Conservation (phyloP, 2,113 vertebrate species). For the Petrocephalus zakoni region DNA sequence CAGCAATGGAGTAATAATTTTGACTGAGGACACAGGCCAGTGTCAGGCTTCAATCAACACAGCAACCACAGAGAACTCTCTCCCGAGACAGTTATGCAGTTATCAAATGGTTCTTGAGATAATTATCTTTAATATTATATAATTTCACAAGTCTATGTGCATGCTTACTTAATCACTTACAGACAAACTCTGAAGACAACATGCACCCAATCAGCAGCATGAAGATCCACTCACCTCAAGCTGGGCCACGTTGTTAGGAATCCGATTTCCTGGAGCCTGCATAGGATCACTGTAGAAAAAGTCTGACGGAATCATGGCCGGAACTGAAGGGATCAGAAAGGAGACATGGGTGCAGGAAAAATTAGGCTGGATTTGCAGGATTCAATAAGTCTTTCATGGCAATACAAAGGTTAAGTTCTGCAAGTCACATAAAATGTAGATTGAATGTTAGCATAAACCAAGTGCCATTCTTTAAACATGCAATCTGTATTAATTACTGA, state of each 20-base stretch:
- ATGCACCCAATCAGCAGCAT: neutral
- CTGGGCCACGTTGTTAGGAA: conserved; percentile 36
- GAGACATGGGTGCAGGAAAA: neutral
- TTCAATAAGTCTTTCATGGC: neutral
- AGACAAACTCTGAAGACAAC: neutral
- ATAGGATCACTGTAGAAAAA: conserved; percentile 48
- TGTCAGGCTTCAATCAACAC: neutral
- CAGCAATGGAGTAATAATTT: neutral
- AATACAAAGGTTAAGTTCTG: neutral
- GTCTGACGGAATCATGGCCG: conserved; percentile 33
- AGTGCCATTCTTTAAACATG: neutral
- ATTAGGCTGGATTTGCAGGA: neutral
- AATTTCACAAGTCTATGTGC: neutral
- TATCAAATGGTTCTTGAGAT: neutral
- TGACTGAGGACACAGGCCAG: neutral
- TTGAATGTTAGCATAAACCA: neutral
- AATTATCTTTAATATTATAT: neutral
- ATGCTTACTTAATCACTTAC: neutral
- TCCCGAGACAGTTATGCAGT: neutral
- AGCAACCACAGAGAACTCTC: neutral
- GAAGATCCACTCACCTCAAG: conserved; percentile 36
- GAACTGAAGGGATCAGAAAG: conserved; percentile 24
- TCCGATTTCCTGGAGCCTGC: conserved; percentile 30
- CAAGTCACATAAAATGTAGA: neutral
- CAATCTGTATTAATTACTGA: neutral